Evolutionary conservation across 2,888 invertebrate species (phyloP).

Genomic region (Nemotelus pantherinus): DNA sequence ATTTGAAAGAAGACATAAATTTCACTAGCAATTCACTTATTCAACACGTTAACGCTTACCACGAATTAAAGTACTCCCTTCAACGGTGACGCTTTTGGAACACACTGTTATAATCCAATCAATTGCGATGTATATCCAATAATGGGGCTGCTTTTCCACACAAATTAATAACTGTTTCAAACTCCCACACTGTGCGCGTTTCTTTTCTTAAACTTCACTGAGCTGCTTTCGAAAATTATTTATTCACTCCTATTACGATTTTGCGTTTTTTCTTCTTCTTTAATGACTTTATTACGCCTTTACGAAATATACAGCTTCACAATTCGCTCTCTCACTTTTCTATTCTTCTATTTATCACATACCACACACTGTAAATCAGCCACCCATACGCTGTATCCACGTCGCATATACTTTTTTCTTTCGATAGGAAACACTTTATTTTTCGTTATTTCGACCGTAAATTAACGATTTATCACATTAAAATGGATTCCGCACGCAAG

Average conservation of each 20-base stretch:
- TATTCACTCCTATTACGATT: conserved; percentile 19
- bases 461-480: conserved; percentile 21
- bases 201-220: neutral
- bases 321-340: conserved; percentile 13
- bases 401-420: conserved; percentile 10
- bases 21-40: neutral
- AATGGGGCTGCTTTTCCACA: neutral
- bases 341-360: conserved; percentile 19
- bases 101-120: conserved; percentile 23
- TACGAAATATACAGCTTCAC: conserved; percentile 8
- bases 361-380: conserved; percentile 30
- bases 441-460: neutral
- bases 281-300: conserved; percentile 35
- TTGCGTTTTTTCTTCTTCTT: conserved; percentile 17
- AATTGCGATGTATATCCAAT: neutral
- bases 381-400: conserved; percentile 26
- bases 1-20: neutral
- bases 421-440: neutral
- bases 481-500: neutral
- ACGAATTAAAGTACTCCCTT: neutral
- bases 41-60: neutral
- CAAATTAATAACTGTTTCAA: conserved; percentile 3
- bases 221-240: neutral
- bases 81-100: neutral
- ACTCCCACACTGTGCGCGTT: conserved; percentile 20